Base-by-base conservation (phyloP, 2,113 vertebrate genomes). In the Xiphias gladius region DNA sequence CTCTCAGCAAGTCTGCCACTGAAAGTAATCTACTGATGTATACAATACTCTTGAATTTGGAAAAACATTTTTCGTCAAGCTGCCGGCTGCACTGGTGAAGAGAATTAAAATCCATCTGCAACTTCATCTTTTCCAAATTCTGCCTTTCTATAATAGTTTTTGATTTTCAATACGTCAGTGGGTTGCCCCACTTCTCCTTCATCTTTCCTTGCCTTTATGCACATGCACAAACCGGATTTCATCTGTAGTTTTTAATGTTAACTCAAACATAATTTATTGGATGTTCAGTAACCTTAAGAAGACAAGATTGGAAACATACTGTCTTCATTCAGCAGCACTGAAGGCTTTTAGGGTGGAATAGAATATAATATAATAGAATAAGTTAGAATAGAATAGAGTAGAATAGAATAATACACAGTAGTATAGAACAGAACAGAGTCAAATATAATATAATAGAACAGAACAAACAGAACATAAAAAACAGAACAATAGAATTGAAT, bases 51-150 rank as follows among this genome's bases (percentile, higher is more conserved):
- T 10, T 50, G 35, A 79, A 80, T 65, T 41, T 50, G 32, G 12
- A 64, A 74, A 26, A 54, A 74, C 12, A 11, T 65, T 61, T 78
- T 58, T 73, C 59, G 73, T 69, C 26, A 63, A 52, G 66, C 63
- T 78, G n/a, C 55, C 75, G 61, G 61, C 68, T 78, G 48, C 63
- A 73, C 57, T 19, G 30, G 26, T n/a, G n/a, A 70, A 20, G 28
- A 66, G 12, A 81, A 81, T 82, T 73, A 73, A 80, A 64, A 65
- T 73, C 72, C 68, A 82, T 82, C 75, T 84, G 69, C 65, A 69
- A 79, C 69, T 55, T 80, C 35, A 35, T 83, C 43, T 81, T 80
- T 58, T 73, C 73, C 73, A 83, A 73, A 81, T 70, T 59, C 26
- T 0, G 65, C 0, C 28, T 82, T 75, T 80, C 30, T 63, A 62